Evolutionary conservation across 2,797 vertebrate genomes (phyloP).

Genomic region (Tiaroga cobitis): DNA sequence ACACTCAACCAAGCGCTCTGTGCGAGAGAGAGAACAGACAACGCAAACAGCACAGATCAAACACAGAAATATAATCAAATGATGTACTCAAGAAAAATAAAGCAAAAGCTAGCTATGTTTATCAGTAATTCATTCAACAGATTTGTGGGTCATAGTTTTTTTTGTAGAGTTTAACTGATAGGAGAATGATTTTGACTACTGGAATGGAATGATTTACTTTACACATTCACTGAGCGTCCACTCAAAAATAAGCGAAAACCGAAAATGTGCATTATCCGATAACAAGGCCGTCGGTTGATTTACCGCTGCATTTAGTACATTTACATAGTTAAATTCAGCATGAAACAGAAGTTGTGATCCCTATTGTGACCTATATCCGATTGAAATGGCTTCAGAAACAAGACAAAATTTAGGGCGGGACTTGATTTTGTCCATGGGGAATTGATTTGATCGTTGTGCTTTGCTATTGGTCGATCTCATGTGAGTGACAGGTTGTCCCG

Average conservation of each 20-base stretch:
- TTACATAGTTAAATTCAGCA: background rate
- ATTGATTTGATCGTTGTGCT: background rate
- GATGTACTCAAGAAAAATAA: background rate
- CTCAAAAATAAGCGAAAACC: background rate
- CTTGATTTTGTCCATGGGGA: background rate
- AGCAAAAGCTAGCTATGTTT: background rate
- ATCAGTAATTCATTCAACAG: slow-evolving; percentile 6
- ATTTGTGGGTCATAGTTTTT: background rate
- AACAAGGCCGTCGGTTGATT: background rate
- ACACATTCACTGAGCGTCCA: background rate
- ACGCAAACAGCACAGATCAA: slow-evolving; percentile 12
- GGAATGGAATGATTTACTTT: background rate
- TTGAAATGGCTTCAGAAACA: background rate
- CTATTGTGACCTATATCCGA: background rate
- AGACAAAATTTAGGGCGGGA: background rate
- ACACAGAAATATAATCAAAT: slow-evolving; percentile 27
- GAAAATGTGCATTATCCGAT: background rate
- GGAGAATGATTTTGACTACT: background rate
- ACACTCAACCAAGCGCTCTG: slow-evolving; percentile 12
- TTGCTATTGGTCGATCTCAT: background rate
- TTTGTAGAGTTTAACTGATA: background rate
- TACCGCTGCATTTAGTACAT: background rate
- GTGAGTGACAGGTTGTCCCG: background rate
- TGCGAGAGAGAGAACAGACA: slow-evolving; percentile 3
- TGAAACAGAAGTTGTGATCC: background rate